Percentiles rank a stretch among this genome's conserved stretches.
Conservation (phyloP, 30 jellyfish, hydroid and myxozoan species). For the Aurelia sp. region DNA sequence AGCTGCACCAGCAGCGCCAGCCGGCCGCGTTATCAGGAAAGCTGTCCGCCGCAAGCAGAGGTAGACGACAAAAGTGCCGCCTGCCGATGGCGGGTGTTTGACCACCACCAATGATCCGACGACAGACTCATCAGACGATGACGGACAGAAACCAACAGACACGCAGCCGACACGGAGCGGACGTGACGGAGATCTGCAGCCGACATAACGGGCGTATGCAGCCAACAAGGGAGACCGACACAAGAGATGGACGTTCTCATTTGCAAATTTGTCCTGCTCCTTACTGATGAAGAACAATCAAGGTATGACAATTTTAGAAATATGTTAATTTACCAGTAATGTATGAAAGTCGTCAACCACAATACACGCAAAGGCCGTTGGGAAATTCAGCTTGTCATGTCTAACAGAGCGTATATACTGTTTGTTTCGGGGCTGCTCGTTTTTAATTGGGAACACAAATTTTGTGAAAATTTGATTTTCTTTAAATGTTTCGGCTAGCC, state of each 20-base stretch:
- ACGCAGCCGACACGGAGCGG: background rate
- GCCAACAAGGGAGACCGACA: background rate
- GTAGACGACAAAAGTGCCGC: background rate
- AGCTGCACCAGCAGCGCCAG: slow-evolving; percentile 34
- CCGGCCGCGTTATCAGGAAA: slow-evolving; percentile 34
- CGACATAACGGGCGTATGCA: background rate
- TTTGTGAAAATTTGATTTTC: too few species aligned
- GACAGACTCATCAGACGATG: slow-evolving; percentile 14
- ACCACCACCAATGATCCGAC: slow-evolving; percentile 9
- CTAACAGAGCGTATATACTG: too few species aligned
- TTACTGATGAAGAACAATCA: too few species aligned
- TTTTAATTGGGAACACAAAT: too few species aligned
- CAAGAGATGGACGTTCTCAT: background rate
- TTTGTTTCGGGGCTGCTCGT: too few species aligned
- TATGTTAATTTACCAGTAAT: too few species aligned
- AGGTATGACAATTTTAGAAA: too few species aligned
- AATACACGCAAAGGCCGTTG: too few species aligned
- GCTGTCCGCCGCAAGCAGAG: slow-evolving; percentile 64
- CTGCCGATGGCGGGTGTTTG: background rate
- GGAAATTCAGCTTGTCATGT: too few species aligned
- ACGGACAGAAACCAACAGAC: slow-evolving; percentile 17
- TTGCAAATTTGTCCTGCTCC: too few species aligned
- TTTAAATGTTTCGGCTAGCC: too few species aligned
- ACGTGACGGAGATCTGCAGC: background rate
- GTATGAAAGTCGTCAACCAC: too few species aligned